phyloP scores from a whole-genome alignment of 2,113 vertebrate genomes.

The Brienomyrus longianalis region DNA sequence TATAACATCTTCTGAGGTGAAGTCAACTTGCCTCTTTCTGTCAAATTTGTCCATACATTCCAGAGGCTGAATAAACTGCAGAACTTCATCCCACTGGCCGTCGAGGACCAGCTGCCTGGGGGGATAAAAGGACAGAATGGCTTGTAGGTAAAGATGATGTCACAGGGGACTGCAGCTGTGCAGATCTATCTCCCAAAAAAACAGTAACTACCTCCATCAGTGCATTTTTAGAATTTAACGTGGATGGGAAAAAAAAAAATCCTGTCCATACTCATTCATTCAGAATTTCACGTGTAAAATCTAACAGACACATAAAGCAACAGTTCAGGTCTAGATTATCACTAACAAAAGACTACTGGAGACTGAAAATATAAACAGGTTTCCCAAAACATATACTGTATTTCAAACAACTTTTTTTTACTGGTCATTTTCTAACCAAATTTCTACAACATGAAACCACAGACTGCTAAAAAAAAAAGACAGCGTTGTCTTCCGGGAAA shows the following conservation, averaged over 20 bases:
- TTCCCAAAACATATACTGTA: neutral
- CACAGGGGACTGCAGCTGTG: neutral
- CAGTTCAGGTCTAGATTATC: neutral
- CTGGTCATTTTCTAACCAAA: neutral
- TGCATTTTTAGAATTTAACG: neutral
- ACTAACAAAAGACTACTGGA: neutral
- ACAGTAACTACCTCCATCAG: neutral
- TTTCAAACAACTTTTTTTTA: neutral
- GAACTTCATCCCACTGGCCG: conserved; percentile 96
- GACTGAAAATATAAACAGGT: neutral
- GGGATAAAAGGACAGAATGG: conserved; percentile 8
- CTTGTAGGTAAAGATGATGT: neutral
- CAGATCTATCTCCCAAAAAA: neutral
- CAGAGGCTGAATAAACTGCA: conserved; percentile 96
- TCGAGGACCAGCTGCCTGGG: conserved; percentile 88
- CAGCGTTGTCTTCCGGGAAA: neutral
- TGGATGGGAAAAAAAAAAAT: neutral
- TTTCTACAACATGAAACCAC: neutral
- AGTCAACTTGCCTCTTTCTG: conserved; percentile 75
- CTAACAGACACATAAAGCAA: neutral
- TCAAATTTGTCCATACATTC: conserved; percentile 97
- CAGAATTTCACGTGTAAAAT: neutral
- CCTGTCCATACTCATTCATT: neutral
- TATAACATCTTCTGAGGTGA: neutral
- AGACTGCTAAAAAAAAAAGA: neutral